Evolutionary conservation across 2,113 vertebrate genomes (phyloP).

Genomic region (Struthidea cinerea): DNA sequence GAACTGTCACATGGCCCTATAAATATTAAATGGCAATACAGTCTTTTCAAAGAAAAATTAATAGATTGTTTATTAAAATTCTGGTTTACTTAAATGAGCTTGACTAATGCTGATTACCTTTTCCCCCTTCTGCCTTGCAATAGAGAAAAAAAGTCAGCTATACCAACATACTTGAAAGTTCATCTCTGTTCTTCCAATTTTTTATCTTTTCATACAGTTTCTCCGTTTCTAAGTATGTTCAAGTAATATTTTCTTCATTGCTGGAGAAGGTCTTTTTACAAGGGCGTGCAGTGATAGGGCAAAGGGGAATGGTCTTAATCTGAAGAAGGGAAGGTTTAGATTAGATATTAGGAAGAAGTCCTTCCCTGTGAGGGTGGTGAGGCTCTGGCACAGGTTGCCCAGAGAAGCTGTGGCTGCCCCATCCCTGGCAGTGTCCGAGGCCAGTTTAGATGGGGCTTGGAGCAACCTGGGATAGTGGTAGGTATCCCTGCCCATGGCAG

Average conservation of each 20-base stretch:
- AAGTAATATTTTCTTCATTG: not conserved
- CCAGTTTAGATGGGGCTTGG: rapidly evolving
- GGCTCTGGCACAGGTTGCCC: rapidly evolving
- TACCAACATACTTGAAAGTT: not conserved
- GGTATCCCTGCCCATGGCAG: not conserved
- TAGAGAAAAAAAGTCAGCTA: not conserved
- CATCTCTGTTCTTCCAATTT: not conserved
- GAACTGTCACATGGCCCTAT: not conserved
- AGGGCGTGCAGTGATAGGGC: too few relatives aligned
- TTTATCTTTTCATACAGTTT: not conserved
- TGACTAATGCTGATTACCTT: not conserved
- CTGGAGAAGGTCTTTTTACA: not conserved
- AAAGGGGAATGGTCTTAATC: not conserved
- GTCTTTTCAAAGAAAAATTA: not conserved
- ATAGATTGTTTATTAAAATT: not conserved
- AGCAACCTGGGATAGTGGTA: not conserved
- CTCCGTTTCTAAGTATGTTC: not conserved
- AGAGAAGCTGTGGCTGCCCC: not conserved
- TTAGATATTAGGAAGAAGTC: not conserved
- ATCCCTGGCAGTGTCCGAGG: not conserved
- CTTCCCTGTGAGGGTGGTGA: rapidly evolving
- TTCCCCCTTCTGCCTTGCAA: not conserved
- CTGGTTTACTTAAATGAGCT: not conserved
- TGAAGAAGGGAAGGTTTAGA: not conserved
- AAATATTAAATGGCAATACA: not conserved